Base-by-base conservation (phyloP, 2,797 vertebrate genomes). In the Lutjanus argentimaculatus region DNA sequence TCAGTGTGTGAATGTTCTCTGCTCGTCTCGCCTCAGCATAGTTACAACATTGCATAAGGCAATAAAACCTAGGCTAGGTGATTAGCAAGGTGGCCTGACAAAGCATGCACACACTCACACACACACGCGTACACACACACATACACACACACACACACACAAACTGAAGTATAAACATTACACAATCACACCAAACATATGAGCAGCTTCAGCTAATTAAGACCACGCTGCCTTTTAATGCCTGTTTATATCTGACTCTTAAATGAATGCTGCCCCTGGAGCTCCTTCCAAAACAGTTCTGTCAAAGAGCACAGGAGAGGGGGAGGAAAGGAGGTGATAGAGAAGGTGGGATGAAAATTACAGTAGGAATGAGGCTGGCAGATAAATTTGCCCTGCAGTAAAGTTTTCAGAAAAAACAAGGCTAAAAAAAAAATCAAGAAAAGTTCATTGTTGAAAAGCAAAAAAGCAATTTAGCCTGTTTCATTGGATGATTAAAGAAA, bases 151-250 rank as follows among this genome's bases (percentile, higher is more conserved):
- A 74, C 66, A 67, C 68, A 71, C 61, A 77, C 80, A 83, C 80
- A 80, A 2, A 74, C 42, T 56, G 62, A 64, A 85, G 80, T 67
- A 88, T 88, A 94, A 94, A 92, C 90, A 91, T 92, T 88, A 88
- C 89, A 91, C 89, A 93, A 91, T 85, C 75, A 55, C 88, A 75
- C 79, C 67, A 85, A 90, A 91, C 83, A 85, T 78, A 85, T 46
- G 82, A 91, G 81, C 87, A 87, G 86, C 85, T 66, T 85, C 73
- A 82, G 88, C 87, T 93, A 91, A 94, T 93, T 90, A 89, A 88
- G 89, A 93, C 86, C 94, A 93, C 52, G 84, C 92, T 92, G 90
- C 84, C 88, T 92, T 91, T 91, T 91, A 92, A 92, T 91, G 89
- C 83, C 77, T 86, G 92, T 93, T 94, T 93, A 92, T 89, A 90